Percentiles rank a stretch among this genome's conserved stretches.
Conservation (phyloP, 2,888 invertebrate genomes). For the Venusia cambrica region DNA sequence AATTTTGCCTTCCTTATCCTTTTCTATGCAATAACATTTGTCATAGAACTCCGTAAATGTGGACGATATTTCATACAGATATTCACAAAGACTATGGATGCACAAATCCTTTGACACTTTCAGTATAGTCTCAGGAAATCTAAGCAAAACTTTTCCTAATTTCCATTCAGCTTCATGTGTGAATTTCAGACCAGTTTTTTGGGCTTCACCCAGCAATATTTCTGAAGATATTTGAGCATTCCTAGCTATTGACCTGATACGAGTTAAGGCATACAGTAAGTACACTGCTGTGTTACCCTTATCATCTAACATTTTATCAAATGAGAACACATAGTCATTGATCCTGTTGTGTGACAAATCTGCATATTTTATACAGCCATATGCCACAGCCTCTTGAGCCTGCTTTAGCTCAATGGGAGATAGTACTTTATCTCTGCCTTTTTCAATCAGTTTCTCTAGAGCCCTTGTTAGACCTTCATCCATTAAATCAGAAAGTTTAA, state of each 20-base stretch:
- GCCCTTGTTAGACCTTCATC: constrained; percentile 95
- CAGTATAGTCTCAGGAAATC: constrained; percentile 92
- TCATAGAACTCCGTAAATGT: constrained; percentile 98
- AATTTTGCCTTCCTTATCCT: constrained; percentile 90
- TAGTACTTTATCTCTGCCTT: constrained; percentile 91
- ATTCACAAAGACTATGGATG: constrained; percentile 95
- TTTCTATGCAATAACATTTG: constrained; percentile 97
- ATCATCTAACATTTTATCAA: constrained; percentile 99
- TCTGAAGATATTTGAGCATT: constrained; percentile 85
- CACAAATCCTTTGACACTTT: constrained; percentile 91
- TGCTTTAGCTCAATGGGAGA: constrained; percentile 88
- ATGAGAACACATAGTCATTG: constrained; percentile 98
- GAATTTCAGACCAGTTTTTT: constrained; percentile 83
- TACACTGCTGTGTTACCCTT: constrained; percentile 99
- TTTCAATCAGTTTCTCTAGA: constrained; percentile 91
- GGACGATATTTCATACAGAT: constrained; percentile 95
- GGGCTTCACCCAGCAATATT: constrained; percentile 82
- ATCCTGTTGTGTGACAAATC: constrained; percentile 96
- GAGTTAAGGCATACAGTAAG: constrained; percentile 94
- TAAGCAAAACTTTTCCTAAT: constrained; percentile 91
- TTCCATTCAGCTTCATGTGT: constrained; percentile 97
- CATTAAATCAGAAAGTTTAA: constrained; percentile 91
- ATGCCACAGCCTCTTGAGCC: constrained; percentile 96
- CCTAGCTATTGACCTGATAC: constrained; percentile 95
- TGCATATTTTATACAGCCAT: constrained; percentile 99